Conservation (phyloP, 1,140 invertebrate species). For the Orchestia grillus region DNA sequence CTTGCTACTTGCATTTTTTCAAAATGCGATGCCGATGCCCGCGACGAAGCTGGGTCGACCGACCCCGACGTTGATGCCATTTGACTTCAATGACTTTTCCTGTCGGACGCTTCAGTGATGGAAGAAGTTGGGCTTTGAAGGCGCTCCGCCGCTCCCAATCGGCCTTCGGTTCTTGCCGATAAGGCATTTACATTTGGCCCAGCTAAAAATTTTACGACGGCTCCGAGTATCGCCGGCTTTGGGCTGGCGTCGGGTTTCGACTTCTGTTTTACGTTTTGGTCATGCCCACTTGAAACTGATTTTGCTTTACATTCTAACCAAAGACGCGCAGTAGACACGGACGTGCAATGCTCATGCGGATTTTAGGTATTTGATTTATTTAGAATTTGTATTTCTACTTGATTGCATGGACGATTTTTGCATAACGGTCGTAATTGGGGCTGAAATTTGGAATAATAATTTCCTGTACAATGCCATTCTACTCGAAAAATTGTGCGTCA, state of each 20-base stretch:
- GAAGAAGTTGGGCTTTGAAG: constrained; percentile 32
- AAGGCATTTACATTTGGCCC: neutral
- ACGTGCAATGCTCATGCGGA: neutral
- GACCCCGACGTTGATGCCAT: constrained; percentile 8
- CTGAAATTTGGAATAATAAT: too few relatives aligned
- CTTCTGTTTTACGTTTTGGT: neutral
- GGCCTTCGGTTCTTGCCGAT: neutral
- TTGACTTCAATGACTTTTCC: constrained; percentile 35
- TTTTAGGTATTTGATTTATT: neutral
- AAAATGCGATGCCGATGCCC: neutral
- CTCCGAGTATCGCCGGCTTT: neutral
- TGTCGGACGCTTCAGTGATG: neutral
- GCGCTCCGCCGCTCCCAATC: neutral
- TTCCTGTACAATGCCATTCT: too few relatives aligned
- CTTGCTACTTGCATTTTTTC: neutral
- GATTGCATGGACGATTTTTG: too few relatives aligned
- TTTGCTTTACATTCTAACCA: neutral
- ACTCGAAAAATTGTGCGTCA: too few relatives aligned
- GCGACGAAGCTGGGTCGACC: neutral
- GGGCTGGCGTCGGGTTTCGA: neutral
- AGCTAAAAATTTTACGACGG: neutral
- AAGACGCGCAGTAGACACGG: neutral
- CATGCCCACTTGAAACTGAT: neutral
- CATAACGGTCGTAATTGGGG: too few relatives aligned
- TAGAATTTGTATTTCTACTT: neutral